Evolutionary conservation across 2,888 invertebrate genomes (phyloP), one percentile per base, ranked within the genome.

Genomic region (Chaetogeoica ovagalla): DNA sequence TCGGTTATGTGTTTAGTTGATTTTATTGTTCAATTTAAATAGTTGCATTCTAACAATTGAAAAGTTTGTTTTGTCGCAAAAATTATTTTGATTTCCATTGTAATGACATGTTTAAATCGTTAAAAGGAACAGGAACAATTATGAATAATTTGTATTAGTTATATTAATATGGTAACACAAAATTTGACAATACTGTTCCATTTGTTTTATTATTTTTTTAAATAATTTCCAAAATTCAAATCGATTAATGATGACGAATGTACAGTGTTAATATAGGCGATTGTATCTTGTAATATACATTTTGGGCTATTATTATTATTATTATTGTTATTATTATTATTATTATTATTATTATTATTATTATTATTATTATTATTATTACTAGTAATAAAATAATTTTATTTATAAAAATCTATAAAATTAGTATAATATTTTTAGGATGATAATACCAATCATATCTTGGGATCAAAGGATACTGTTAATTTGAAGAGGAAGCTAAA

Each of bases 391-490:
- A 19, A 37, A 55, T 37, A 21, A 23, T 75, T 52, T 52, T 63
- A 37, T 55, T 48, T 48, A 3, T 3, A 48, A 13, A 48, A 7
- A 17, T 19, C 0, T 66, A 3, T 57, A 65, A 15, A 21, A 62
- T 8, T 37, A 65, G 7, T 73, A 52, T 21, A 23, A 57, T 66
- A 11, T 30, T 68, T 75, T 59, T 68, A 59, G 63, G 55, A 65
- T 52, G 59, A 68, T 59, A 39, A 21, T 21, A 39, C 21, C 21
- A 23, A 30, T 48, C 59, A 59, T 48, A 43, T 59, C 9, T 48
- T 11, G 17, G 48, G 23, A 59, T 57, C 23, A 0, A 55, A 74
- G 59, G n/a, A 57, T 59, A 68, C 7, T 76, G 19, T 57, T 59
- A 30, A n/a, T n/a, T 59, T 39, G 17, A 75, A 57, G 21, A 37